These are phyloP conservation scores for Caerostris darwini DNA, from an alignment of 1,140 invertebrate genomes.

Conservation along the genomic window DNA sequence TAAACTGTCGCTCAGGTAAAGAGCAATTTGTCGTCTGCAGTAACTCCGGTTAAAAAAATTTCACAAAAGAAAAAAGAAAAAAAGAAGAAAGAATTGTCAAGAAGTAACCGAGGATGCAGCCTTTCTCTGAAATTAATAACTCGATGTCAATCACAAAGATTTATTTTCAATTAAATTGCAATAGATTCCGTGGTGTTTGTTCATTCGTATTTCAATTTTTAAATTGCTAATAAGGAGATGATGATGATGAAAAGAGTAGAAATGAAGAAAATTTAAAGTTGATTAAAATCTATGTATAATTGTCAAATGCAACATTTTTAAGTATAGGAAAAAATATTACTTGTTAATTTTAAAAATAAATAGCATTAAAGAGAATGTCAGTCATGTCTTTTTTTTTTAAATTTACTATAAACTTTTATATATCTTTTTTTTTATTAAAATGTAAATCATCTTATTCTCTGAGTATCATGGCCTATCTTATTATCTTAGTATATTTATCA, in stretches of 20 bases:
- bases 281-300: neutral
- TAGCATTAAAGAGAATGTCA: too few species aligned
- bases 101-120: neutral
- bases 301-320: too few species aligned
- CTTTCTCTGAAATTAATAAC: conserved; percentile 54
- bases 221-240: neutral
- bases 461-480: too few species aligned
- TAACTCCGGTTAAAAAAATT: conserved; percentile 14
- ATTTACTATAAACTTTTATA: too few species aligned
- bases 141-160: conserved; percentile 36
- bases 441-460: too few species aligned
- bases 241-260: neutral
- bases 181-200: neutral
- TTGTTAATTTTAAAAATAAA: too few species aligned
- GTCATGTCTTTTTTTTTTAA: too few species aligned
- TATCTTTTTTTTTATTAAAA: too few species aligned
- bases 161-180: conserved; percentile 20
- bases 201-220: conserved; percentile 27
- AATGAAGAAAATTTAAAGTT: neutral
- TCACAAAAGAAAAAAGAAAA: neutral
- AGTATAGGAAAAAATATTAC: too few species aligned
- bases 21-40: conserved; percentile 17
- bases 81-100: neutral
- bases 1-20: conserved; percentile 71
- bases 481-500: too few species aligned